Percentiles rank a stretch among this genome's conserved stretches.
These are phyloP conservation scores for Thalassoma bifasciatum DNA, from an alignment of 2,113 vertebrate species.

Conservation along the genomic window DNA sequence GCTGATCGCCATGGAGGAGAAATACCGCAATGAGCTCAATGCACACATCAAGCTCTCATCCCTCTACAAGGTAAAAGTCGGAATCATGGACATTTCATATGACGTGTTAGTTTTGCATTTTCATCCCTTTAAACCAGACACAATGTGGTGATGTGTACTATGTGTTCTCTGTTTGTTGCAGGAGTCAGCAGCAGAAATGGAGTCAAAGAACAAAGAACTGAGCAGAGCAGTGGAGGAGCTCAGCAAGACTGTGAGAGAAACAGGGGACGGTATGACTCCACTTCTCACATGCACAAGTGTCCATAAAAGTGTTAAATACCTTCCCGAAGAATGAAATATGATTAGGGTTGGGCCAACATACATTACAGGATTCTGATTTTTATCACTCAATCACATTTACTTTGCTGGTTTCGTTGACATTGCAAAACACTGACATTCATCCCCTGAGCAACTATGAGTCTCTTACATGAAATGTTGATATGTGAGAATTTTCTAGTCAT, in stretches of 20 bases:
- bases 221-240: conserved; percentile 92
- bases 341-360: too few species aligned
- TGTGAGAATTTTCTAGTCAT: not conserved
- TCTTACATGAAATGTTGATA: too few species aligned
- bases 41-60: conserved; percentile 93
- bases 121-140: not conserved
- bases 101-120: not conserved
- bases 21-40: conserved; percentile 94
- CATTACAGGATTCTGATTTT: not conserved
- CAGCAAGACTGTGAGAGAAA: conserved; percentile 90
- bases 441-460: not conserved
- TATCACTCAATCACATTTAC: not conserved
- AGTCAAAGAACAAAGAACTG: conserved; percentile 91
- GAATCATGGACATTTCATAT: not conserved
- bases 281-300: not conserved
- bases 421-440: not conserved
- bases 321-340: not conserved
- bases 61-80: conserved; percentile 90
- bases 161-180: conserved; percentile 55
- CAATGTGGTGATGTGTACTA: not conserved
- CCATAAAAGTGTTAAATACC: too few species aligned
- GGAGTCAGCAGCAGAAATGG: conserved; percentile 91
- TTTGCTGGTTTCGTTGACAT: not conserved
- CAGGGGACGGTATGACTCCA: conserved; percentile 85
- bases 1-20: conserved; percentile 90